Evolutionary conservation across 2,797 vertebrate species (phyloP), one percentile per base, ranked within the genome.

Genomic region (Myotis findleyi): DNA sequence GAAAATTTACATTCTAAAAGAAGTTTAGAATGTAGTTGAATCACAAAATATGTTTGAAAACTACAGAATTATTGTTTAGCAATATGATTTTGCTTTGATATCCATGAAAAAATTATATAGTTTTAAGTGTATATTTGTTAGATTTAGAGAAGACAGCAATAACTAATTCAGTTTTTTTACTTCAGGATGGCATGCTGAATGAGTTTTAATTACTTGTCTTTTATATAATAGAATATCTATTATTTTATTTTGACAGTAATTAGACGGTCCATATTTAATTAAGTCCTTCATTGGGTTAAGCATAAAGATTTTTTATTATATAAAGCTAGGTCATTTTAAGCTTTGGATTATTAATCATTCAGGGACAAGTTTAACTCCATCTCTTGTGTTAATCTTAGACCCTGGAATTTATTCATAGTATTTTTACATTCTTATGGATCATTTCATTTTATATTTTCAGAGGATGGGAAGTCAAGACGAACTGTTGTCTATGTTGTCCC

Each of bases 161-260:
- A 87, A 77, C 27, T 73, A 62, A 23, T 44, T 73, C 23, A 82
- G 13, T 66, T 84, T 86, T 86, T 82, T 27, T 5, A 20, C 27
- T 64, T 33, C 49, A 76, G 18, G 44, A 55, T 66, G n/a, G 30
- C 30, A 69, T 55, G 21, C 25, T 25, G 38, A 91, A 76, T 69
- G 20, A 49, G 9, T 47, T 84, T 86, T 44, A 55, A 51, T 93
- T 75, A 71, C 9, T 89, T 87, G 9, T 75, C 17, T 33, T 84
- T 81, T 71, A 36, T 57, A 71, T 51, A 25, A 7, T 33, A 84
- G 1, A 38, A 14, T 47, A 68, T 44, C 25, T 87, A 66, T 59
- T 77, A 38, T 93, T 91, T 75, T 79, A 87, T 79, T 93, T 79
- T 91, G 47, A 76, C 23, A 33, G 53, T 17, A 82, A 81, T 47